A percentile compares a stretch with the other conserved stretches of the same genome.
These are phyloP conservation scores for Rhagonycha lutea DNA, from an alignment of 2,888 invertebrate species.

Conservation along the genomic window DNA sequence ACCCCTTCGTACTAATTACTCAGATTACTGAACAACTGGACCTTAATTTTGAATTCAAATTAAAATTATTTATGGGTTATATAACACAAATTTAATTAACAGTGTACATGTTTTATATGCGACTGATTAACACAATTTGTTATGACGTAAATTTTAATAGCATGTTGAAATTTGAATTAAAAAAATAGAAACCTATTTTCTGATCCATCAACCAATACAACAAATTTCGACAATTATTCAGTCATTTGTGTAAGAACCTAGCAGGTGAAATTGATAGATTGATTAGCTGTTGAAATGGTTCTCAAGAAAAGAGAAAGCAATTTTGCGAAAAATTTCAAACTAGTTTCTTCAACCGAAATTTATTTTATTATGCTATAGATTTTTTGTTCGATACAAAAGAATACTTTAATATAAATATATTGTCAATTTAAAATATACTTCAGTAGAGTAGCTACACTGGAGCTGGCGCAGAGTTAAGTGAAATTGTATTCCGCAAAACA, in stretches of 20 bases:
- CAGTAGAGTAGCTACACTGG: neutral
- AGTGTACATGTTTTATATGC: neutral
- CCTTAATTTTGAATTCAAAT: constrained; percentile 5
- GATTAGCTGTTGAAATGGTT: neutral
- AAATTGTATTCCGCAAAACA: too few species aligned
- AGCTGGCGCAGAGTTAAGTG: too few species aligned
- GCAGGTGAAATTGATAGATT: constrained; percentile 3
- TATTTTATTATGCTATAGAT: neutral
- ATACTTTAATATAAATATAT: neutral
- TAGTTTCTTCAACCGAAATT: neutral
- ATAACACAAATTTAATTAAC: neutral
- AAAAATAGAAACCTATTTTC: neutral
- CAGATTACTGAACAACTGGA: constrained; percentile 12
- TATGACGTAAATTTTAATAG: neutral
- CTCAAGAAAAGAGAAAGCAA: neutral
- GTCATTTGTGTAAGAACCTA: neutral
- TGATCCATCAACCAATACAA: neutral
- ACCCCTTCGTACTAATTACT: constrained; percentile 17
- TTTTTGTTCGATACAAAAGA: neutral
- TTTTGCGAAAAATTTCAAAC: neutral
- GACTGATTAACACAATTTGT: neutral
- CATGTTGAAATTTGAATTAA: neutral
- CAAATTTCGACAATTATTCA: neutral
- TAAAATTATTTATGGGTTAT: neutral
- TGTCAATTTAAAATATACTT: neutral